phyloP scores from a whole-genome alignment of 2,888 invertebrate genomes.

The Drosophila tanythrix region DNA sequence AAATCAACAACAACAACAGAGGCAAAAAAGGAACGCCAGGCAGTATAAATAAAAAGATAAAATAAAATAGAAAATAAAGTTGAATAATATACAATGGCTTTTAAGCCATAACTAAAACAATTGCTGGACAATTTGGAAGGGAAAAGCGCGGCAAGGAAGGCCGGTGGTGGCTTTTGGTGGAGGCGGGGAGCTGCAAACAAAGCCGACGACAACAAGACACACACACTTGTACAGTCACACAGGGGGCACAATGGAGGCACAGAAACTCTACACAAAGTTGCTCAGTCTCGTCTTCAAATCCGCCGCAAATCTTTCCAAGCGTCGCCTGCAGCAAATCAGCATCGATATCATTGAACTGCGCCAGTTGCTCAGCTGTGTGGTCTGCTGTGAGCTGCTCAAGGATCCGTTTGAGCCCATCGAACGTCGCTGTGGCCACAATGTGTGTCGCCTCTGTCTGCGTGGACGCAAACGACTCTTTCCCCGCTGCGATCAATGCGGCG shows the following conservation, averaged over 20 bases:
- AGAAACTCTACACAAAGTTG: conserved; percentile 52
- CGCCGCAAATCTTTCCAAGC: conserved; percentile 84
- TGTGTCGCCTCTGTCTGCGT: conserved; percentile 93
- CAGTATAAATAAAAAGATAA: conserved; percentile 30
- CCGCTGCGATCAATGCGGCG: conserved; percentile 93
- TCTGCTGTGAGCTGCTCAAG: conserved; percentile 93
- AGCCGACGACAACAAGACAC: conserved; percentile 21
- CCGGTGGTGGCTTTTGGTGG: conserved; percentile 25
- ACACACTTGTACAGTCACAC: conserved; percentile 15
- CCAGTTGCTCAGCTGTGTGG: conserved; percentile 94
- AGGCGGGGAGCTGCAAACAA: conserved; percentile 48
- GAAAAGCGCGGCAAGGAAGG: conserved; percentile 1
- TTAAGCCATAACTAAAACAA: not conserved
- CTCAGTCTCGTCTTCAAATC: conserved; percentile 53
- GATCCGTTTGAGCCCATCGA: conserved; percentile 92
- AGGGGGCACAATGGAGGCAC: conserved; percentile 46
- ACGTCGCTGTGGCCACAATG: conserved; percentile 94
- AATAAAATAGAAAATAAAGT: conserved; percentile 20
- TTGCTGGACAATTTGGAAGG: conserved; percentile 31
- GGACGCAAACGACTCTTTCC: conserved; percentile 94
- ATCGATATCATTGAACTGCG: conserved; percentile 93
- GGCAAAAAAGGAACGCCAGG: conserved; percentile 36
- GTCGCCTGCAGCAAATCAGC: conserved; percentile 92
- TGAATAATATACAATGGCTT: conserved; percentile 25
- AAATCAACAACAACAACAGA: conserved; percentile 34